Evolutionary conservation across 2,113 vertebrate species (phyloP).

Genomic region (Otis tarda): DNA sequence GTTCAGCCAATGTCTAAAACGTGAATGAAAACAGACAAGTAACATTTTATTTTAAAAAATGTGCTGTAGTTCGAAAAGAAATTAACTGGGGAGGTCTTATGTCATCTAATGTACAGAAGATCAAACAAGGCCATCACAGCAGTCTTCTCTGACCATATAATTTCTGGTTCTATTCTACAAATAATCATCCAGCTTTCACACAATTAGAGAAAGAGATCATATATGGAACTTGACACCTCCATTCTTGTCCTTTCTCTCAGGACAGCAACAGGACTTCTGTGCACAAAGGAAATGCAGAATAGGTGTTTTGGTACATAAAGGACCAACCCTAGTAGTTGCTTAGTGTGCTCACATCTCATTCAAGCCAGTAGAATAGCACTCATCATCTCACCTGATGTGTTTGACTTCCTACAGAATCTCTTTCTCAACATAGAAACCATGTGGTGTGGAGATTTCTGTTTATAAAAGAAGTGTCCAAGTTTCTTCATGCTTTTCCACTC

Average conservation of each 20-base stretch:
- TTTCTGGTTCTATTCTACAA: background rate
- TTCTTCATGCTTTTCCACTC: background rate
- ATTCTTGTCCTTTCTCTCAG: background rate
- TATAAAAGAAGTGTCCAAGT: background rate
- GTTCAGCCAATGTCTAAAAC: background rate
- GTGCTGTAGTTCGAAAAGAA: background rate
- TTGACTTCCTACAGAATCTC: background rate
- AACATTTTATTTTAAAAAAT: background rate
- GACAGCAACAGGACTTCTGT: background rate
- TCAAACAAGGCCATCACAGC: background rate
- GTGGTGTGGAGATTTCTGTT: background rate
- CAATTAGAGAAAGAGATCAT: background rate
- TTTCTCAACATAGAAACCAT: background rate
- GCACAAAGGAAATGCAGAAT: background rate
- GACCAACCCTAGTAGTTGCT: background rate
- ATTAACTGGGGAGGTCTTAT: background rate
- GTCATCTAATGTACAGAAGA: background rate
- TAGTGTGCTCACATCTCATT: background rate
- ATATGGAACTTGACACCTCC: background rate
- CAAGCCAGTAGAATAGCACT: background rate
- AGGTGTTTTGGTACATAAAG: background rate
- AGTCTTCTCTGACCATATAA: background rate
- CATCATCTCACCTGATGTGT: background rate
- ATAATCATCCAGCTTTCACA: background rate
- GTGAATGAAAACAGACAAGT: background rate